phyloP scores from a whole-genome alignment of 2,797 vertebrate genomes.

The Sebastiscus tertius region DNA sequence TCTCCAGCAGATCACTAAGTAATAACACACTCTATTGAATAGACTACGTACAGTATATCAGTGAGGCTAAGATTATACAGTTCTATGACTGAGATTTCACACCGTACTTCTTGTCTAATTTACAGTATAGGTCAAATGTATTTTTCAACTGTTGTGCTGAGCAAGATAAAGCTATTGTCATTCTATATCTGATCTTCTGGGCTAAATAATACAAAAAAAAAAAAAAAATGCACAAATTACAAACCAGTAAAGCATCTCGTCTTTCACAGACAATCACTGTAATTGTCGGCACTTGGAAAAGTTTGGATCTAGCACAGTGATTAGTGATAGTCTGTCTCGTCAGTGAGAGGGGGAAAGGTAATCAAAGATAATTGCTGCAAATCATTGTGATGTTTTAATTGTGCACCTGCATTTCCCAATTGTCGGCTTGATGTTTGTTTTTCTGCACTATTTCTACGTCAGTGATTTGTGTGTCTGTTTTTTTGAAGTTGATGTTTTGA shows the following conservation, averaged over 20 bases:
- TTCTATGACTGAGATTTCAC: not conserved
- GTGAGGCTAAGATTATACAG: not conserved
- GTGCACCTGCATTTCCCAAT: slow-evolving; percentile 69
- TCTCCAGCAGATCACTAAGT: not conserved
- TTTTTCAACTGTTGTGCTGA: not conserved
- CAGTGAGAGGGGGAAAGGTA: slow-evolving; percentile 52
- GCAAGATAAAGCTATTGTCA: not conserved
- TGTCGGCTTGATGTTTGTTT: slow-evolving; percentile 15
- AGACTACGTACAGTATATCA: not conserved
- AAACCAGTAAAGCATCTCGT: slow-evolving; percentile 2
- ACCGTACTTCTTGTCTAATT: not conserved
- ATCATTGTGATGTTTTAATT: slow-evolving; percentile 73
- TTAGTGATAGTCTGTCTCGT: slow-evolving; percentile 62
- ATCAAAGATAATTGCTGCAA: slow-evolving; percentile 77
- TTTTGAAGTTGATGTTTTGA: not conserved
- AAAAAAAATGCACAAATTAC: slow-evolving; percentile 20
- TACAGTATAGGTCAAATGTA: not conserved
- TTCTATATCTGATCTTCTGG: slow-evolving; percentile 17
- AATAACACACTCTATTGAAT: not conserved
- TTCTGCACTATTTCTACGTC: not conserved
- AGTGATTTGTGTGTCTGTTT: slow-evolving; percentile 21
- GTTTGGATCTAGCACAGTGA: slow-evolving; percentile 61
- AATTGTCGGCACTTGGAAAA: slow-evolving; percentile 65
- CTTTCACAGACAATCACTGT: slow-evolving; percentile 57
- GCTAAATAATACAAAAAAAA: not conserved